phyloP scores from a whole-genome alignment of 2,113 vertebrate genomes.

The Neotoma lepida region DNA sequence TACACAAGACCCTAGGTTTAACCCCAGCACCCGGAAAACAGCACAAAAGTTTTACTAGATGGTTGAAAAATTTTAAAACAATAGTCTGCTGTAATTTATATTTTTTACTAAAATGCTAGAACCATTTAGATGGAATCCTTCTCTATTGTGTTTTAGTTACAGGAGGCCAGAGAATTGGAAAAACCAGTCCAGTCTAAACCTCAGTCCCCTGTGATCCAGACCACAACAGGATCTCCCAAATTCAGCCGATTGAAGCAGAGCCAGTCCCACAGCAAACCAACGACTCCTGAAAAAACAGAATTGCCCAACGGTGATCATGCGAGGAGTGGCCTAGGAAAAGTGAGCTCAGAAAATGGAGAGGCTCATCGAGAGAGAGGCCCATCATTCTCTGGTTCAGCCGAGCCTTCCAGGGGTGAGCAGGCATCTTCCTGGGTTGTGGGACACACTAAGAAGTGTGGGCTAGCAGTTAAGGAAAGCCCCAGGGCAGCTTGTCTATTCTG shows the following conservation, averaged over 20 bases:
- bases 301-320: constrained; percentile 81
- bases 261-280: constrained; percentile 72
- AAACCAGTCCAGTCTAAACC: constrained; percentile 86
- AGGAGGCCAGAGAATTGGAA: constrained; percentile 92
- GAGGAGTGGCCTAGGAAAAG: constrained; percentile 75
- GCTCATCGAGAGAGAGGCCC: constrained; percentile 4
- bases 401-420: neutral
- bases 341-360: constrained; percentile 73
- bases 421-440: neutral
- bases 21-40: neutral
- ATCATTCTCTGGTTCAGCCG: constrained; percentile 62
- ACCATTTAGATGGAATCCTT: constrained; percentile 1
- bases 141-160: constrained; percentile 84
- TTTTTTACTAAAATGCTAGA: constrained; percentile 16
- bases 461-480: neutral
- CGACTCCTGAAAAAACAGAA: constrained; percentile 59
- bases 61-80: constrained; percentile 43
- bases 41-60: neutral
- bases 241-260: constrained; percentile 64
- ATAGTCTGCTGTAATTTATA: constrained; percentile 4
- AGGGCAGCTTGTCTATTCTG: neutral
- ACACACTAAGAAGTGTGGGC: no score
- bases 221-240: constrained; percentile 84
- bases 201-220: constrained; percentile 84
- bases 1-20: neutral